Base-by-base conservation (phyloP, 2,797 vertebrate genomes). In the Anniella stebbinsi region DNA sequence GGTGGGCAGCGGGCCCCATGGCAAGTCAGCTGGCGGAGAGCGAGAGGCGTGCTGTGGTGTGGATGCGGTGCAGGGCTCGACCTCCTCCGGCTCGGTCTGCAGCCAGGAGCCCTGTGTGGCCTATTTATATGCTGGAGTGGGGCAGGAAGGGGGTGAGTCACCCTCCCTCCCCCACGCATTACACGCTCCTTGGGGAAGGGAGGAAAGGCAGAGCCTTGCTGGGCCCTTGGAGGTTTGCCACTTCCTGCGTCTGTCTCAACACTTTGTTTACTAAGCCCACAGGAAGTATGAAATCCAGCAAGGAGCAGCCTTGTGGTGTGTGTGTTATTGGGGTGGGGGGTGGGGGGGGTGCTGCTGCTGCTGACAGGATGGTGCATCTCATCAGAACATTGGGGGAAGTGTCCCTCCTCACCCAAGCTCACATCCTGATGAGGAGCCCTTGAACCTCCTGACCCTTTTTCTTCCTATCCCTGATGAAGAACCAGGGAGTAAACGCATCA, bases 91-190 rank as follows among this genome's bases (percentile, higher is more conserved):
- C 17, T 48, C 91, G 89, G 77, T 78, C 67, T 48, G 33, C 67
- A 33, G 87, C 0, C 66, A 67, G 0, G 33, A 41, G 87, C 60
- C 28, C 45, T 81, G 84, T 36, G 0, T 0, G 38, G 86, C 51
- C 91, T 94, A 92, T 95, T 96, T 96, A 96, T 96, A 88, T 1
- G 2, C 33, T 4, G n/a, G 4, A 15, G 54, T 5, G 66, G 51
- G 66, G 13, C 12, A 41, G 78, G 63, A 63, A 54, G 70, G 69
- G 77, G 63, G 70, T 92, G 92, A 93, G 81, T 92, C 92, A 90
- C 51, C 67, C 23, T 30, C 67, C 78, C 45, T 6, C 10, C 21
- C n/a, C 87, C 77, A 18, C 23, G 11, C 54, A 63, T 54, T 48
- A 70, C 76, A 36, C 78, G 4, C 80, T 28, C 3, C 36, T 23